Base-by-base conservation (phyloP, 2,797 vertebrate species). In the Pangasius larnaudii region DNA sequence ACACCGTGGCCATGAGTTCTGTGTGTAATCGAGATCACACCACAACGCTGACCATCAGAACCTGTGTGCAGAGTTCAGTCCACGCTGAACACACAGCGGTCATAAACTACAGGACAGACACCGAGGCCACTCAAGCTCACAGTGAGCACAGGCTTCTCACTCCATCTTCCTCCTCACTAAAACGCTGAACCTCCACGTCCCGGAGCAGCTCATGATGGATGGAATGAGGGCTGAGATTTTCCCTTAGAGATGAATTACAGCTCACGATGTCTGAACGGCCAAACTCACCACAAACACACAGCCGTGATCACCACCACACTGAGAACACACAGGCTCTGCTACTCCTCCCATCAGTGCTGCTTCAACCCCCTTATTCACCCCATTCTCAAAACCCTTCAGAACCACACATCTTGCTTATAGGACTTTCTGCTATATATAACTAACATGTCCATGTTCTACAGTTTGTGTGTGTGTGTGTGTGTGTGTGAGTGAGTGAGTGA, bases 251-350 rank as follows among this genome's bases (percentile, higher is more conserved):
- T 82, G 27, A 63, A 61, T 19, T 82, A 56, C 49, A 53, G 27
- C 18, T 49, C 4, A 7, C 63, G 36, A 79, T 79, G 16, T 42
- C 65, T 18, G 30, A n/a, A 77, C 4, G 8, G 33, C 63, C 49
- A 46, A 39, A 78, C 53, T 33, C 77, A 79, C 51, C 33, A 46
- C n/a, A 30, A 85, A 16, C 85, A 87, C 33, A 77, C 65, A 71
- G 72, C 72, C 42, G 16, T 75, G 42, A 75, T n/a, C 72, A 75
- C n/a, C 10, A 78, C 2, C 78, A 83, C 51, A 46, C 7, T 3
- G 2, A 72, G n/a, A 18, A 2, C 8, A 33, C 14, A 24, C 18
- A 22, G 19, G 22, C 22, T 4, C 3, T 1, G 22, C 14, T 30
- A 33, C 49, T 75, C 24, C 49, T 77, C 27, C 46, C 46, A 77